phyloP scores from a whole-genome alignment of 53 echinoderm and acorn worm genomes.

The Astropecten irregularis region DNA sequence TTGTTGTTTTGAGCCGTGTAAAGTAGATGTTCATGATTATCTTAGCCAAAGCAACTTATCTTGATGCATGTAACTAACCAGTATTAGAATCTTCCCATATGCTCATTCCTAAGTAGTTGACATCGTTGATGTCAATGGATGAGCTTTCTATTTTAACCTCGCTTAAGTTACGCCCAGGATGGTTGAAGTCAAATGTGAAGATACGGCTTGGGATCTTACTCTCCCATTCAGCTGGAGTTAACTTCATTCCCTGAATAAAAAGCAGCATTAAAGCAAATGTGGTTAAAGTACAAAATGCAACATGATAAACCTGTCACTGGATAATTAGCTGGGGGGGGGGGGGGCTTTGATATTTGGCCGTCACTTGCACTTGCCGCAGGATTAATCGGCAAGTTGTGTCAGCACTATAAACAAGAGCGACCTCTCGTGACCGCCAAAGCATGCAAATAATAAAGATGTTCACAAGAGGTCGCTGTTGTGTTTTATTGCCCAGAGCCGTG shows the following conservation, averaged over 20 bases:
- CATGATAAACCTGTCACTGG: not conserved
- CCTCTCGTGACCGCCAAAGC: too few species aligned
- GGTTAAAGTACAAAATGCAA: too few species aligned
- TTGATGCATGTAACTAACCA: not conserved
- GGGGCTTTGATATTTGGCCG: too few species aligned
- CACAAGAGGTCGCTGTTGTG: too few species aligned
- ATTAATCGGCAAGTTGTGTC: not conserved
- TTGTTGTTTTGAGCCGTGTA: too few species aligned
- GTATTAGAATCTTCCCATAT: slow-evolving; percentile 71
- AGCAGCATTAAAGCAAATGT: not conserved
- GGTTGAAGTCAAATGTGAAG: slow-evolving; percentile 86
- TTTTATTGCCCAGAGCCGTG: too few species aligned
- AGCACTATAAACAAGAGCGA: too few species aligned
- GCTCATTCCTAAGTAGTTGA: slow-evolving; percentile 69
- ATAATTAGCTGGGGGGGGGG: not conserved
- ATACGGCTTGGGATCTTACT: slow-evolving; percentile 36
- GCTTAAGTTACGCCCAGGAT: slow-evolving; percentile 62
- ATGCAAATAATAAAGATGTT: too few species aligned
- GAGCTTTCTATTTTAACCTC: slow-evolving; percentile 60
- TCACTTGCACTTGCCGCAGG: not conserved
- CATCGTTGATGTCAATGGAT: not conserved
- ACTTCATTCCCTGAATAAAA: not conserved
- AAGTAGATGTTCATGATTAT: too few species aligned
- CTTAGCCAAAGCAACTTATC: not conserved
- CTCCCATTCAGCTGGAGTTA: not conserved